Evolutionary conservation across 2,113 vertebrate species (phyloP).

Genomic region (Apteryx owenii): DNA sequence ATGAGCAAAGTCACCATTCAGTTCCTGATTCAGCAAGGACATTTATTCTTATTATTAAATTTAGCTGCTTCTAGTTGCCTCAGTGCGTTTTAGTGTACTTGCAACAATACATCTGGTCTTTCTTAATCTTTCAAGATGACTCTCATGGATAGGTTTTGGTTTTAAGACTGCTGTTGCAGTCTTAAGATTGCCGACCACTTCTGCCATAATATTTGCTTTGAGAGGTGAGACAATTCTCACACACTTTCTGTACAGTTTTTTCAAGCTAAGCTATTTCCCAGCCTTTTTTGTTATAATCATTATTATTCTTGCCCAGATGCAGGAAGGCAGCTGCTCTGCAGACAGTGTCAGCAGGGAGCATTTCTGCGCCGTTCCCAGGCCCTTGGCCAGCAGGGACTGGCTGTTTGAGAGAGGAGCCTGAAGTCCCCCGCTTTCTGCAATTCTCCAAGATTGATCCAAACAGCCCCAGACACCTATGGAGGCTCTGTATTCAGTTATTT

Average conservation of each 20-base stretch:
- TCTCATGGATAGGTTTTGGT: neutral
- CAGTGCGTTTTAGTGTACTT: neutral
- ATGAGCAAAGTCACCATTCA: neutral
- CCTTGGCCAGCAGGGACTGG: neutral
- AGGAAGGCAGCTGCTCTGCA: slow-evolving; percentile 34
- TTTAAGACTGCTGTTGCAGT: neutral
- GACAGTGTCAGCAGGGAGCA: slow-evolving; percentile 40
- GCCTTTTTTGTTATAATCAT: neutral
- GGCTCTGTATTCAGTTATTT: neutral
- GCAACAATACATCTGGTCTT: neutral
- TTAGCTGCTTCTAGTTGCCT: neutral
- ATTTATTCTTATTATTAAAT: neutral
- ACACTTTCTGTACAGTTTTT: neutral
- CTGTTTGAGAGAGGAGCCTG: neutral
- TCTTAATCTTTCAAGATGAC: neutral
- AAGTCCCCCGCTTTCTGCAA: neutral
- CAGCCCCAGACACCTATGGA: neutral
- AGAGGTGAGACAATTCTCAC: neutral
- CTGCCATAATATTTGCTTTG: neutral
- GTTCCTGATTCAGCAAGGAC: neutral
- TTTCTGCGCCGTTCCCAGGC: slow-evolving; percentile 62
- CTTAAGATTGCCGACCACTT: neutral
- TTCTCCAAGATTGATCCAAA: neutral
- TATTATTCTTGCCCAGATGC: slow-evolving; percentile 8
- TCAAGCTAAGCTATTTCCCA: slow-evolving; percentile 20